Conservation (phyloP, 2,797 vertebrate species). For the Phoebastria nigripes region DNA sequence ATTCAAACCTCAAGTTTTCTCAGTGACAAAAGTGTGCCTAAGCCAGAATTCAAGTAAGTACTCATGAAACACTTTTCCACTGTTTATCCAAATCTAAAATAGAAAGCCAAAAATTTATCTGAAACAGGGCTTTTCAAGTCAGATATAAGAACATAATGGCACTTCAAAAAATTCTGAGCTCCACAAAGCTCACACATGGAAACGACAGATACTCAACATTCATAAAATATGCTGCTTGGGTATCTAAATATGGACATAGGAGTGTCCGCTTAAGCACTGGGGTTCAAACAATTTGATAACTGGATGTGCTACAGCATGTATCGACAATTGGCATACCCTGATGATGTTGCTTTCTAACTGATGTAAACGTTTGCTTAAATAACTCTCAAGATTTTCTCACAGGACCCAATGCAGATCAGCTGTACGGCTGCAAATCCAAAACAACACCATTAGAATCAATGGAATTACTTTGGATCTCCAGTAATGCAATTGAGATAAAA, state of each 20-base stretch:
- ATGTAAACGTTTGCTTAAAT: not conserved
- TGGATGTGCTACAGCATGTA: not conserved
- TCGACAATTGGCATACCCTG: not conserved
- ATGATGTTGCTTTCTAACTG: not conserved
- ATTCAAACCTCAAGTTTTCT: not conserved
- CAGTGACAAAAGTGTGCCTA: not conserved
- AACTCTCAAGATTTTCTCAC: not conserved
- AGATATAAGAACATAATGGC: not conserved
- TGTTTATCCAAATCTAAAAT: not conserved
- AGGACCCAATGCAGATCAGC: not conserved
- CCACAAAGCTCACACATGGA: not conserved
- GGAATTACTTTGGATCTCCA: not conserved
- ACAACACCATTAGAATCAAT: not conserved
- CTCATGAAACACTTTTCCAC: not conserved
- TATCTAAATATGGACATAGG: not conserved
- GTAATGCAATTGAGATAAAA: not conserved
- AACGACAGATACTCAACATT: not conserved
- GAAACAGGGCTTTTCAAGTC: not conserved
- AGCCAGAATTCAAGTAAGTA: not conserved
- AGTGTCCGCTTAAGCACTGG: not conserved
- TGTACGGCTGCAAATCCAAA: not conserved
- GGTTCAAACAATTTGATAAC: not conserved
- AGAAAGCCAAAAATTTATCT: not conserved
- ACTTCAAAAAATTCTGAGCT: not conserved
- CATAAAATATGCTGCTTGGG: not conserved